Evolutionary conservation across 2,888 invertebrate species (phyloP), one percentile per base, ranked within the genome.

Genomic region (Mimachlamys varia): DNA sequence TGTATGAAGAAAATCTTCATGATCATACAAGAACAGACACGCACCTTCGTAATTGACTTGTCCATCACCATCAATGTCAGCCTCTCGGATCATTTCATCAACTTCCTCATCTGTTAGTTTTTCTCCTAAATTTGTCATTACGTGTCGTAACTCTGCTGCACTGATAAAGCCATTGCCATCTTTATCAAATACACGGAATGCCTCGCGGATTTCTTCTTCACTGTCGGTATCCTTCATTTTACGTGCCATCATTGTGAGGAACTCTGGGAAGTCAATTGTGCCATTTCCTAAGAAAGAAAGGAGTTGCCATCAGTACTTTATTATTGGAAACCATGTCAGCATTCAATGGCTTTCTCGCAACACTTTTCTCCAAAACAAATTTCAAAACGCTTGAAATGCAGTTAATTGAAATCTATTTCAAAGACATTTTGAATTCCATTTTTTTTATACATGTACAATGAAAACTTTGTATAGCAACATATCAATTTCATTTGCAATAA

Each of bases 151-250:
- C 97, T 99, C 99, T 95, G 99, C 99, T 96, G 99, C 99, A 95
- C 99, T 99, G 97, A 99, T 99, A 98, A 99, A 99, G 96, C 99
- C 99, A 97, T 99, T 99, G 97, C 99, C 99, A 97, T 99, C 99
- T 93, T 99, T 99, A 97, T 99, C 99, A 97, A 99, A 99, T 96
- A 97, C 99, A 97, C 99, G 98, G 98, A 99, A 99, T 96, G 99
- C 99, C 97, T 99, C 99, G 90, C 94, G 90, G 97, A 99, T 99
- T 97, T 99, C 99, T 97, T 99, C 99, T 98, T 99, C 99, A 97
- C 99, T 96, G 97, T 99, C 99, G 95, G 99, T 99, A 97, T 99
- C 99, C 97, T 99, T 99, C 99, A 99, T 99, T 98, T 99, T 99
- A 97, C 99, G 98, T 97, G 99, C 99, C 99, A 99, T 99, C 99